Evolutionary conservation across 2,113 vertebrate species (phyloP), one percentile per base, ranked within the genome.

Genomic region (Scomber colias): DNA sequence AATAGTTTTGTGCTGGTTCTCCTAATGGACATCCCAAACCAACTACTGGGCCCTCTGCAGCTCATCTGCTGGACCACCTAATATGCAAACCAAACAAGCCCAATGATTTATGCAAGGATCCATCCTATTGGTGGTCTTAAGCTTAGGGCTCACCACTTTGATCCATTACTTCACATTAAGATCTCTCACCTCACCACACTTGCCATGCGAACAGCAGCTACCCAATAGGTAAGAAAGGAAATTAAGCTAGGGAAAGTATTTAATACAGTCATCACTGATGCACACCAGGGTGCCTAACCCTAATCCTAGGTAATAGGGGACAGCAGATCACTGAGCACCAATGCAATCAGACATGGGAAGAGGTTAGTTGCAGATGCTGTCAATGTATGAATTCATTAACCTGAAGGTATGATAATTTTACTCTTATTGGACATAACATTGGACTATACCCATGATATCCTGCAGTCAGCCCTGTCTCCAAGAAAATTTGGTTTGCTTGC

Each of bases 141-240:
- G 48, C 73, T 67, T 61, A 78, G 54, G 6, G 7, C 45, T 86
- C 49, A 71, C 40, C 24, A 9, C 77, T 89, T 77, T 82, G 87
- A 87, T 81, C 70, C 69, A 70, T 73, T 57, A 66, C 54, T 55
- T 87, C 79, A 75, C 40, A 51, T 30, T 62, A 40, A 63, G 54
- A 67, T 79, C 30, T 21, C 21, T 67, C 11, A 46, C 56, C 69
- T 72, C 77, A 17, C 51, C 12, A n/a, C 5, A n/a, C 40, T 44
- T 63, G 60, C 77, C 70, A 75, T 70, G 68, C 68, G 76, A 78
- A 66, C 11, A 69, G 75, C 75, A 76, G 55, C 62, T 62, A 59
- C 49, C 64, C 62, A 55, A 74, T 66, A 35, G 69, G 35, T 57
- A 59, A 46, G 59, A 13, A 3, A 61, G 15, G 51, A 73, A 83